Evolutionary conservation across 1,140 invertebrate species (phyloP).

Genomic region (Trissolcus basalis): DNA sequence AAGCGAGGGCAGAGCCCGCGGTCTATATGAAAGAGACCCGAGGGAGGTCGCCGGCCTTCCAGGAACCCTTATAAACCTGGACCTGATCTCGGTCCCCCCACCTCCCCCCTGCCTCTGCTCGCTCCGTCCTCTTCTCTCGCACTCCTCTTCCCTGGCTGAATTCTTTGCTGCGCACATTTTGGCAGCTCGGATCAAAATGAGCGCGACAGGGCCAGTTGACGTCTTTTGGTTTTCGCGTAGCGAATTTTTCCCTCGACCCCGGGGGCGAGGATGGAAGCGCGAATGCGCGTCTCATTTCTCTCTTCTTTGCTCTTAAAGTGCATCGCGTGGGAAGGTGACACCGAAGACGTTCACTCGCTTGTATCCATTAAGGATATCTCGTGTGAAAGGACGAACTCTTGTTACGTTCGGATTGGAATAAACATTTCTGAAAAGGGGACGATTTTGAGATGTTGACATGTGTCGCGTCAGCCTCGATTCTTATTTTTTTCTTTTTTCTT

Average conservation of each 20-base stretch:
- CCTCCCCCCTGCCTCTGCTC: constrained; percentile 29
- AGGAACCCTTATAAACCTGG: constrained; percentile 75
- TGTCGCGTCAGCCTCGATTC: constrained; percentile 9
- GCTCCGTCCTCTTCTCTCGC: constrained; percentile 19
- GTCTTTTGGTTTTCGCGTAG: constrained; percentile 34
- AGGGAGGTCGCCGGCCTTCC: constrained; percentile 74
- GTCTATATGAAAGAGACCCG: constrained; percentile 73
- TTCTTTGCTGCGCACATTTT: too few species aligned
- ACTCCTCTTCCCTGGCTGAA: constrained; percentile 29
- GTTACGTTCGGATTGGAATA: constrained; percentile 52
- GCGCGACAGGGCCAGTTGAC: constrained; percentile 20
- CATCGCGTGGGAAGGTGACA: constrained; percentile 60
- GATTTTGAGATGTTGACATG: constrained; percentile 43
- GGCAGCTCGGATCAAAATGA: too few species aligned
- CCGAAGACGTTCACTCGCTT: constrained; percentile 59
- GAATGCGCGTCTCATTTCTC: constrained; percentile 20
- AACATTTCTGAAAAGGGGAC: constrained; percentile 46
- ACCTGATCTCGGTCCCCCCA: constrained; percentile 62
- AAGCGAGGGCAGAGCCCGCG: constrained; percentile 63
- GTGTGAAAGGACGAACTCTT: constrained; percentile 58
- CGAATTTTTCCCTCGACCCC: constrained; percentile 35
- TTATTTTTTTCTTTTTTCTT: too few species aligned
- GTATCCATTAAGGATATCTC: constrained; percentile 59
- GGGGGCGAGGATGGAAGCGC: too few species aligned
- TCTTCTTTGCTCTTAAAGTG: constrained; percentile 46